Evolutionary conservation across 2,113 vertebrate species (phyloP), one percentile per base, ranked within the genome.

Genomic region (Otis tarda): DNA sequence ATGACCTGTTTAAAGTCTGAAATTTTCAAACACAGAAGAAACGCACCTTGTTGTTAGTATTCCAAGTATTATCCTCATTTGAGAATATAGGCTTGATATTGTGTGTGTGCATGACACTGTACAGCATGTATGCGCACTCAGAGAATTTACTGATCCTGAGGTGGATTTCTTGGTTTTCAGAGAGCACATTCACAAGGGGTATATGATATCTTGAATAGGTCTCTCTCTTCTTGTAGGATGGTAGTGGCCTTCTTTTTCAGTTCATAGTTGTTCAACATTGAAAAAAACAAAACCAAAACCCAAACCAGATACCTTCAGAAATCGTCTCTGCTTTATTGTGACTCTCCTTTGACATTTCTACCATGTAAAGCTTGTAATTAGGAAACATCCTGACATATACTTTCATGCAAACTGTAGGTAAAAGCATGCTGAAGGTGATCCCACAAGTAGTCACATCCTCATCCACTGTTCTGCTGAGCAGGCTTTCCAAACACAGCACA

Each of bases 241-340:
- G 60, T 27, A 94, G 61, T 41, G 94, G 57, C 80, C 93, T 95
- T 82, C 70, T 57, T 3, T 93, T 96, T 67, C n/a, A 86, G 84
- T 69, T 94, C 64, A 79, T 64, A 79, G 49, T 79, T 87, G 47
- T 94, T 96, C 91, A 95, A 52, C n/a, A 74, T 20, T 28, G 33
- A 57, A 71, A 70, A 70, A 70, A 85, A 52, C 1, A 6, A 37
- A 70, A 22, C 14, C 30, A n/a, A 68, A 55, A 8, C 9, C 9
- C 7, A 24, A 37, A 68, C 6, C 5, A 61, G 30, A 49, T 39
- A 43, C 21, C 35, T 59, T 16, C 12, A 74, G 19, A 89, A 76
- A 77, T 50, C 15, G 73, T 61, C 35, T 63, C 35, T 43, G 50
- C 60, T 92, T 77, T 49, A 59, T 28, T 53, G 20, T 81, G 65